Evolutionary conservation across 2,797 vertebrate genomes (phyloP).

Genomic region (Xenopus petersii): DNA sequence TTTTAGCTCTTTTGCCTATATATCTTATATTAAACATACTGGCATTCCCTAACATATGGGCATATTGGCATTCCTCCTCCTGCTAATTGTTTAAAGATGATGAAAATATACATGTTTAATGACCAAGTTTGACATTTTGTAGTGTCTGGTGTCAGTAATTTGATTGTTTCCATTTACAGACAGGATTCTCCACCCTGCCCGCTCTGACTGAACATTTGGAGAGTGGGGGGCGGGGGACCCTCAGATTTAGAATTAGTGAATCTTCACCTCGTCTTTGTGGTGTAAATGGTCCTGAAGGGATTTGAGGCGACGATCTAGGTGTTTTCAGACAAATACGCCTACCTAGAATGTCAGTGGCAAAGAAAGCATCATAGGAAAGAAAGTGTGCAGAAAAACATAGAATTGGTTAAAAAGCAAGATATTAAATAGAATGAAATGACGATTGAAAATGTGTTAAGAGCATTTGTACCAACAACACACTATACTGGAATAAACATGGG

Average conservation of each 20-base stretch:
- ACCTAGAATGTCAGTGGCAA: slow-evolving; percentile 44
- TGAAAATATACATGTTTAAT: not conserved
- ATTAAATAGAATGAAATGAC: not conserved
- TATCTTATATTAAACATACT: no score
- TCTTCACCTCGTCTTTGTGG: slow-evolving; percentile 44
- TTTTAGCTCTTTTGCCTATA: no score
- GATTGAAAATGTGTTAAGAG: not conserved
- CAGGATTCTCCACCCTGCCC: slow-evolving; percentile 2
- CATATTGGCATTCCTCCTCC: no score
- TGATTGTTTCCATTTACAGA: not conserved
- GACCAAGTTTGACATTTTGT: not conserved
- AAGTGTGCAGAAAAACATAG: slow-evolving; percentile 24
- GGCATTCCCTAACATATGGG: no score
- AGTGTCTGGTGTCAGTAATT: not conserved
- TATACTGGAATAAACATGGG: no score
- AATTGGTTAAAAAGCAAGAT: slow-evolving; percentile 26
- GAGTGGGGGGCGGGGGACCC: not conserved
- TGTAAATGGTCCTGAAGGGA: slow-evolving; percentile 36
- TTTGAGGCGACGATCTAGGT: slow-evolving; percentile 38
- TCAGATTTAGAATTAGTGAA: slow-evolving; percentile 29
- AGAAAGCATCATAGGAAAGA: slow-evolving; percentile 32
- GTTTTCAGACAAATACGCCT: slow-evolving; percentile 43
- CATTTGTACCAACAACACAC: no score
- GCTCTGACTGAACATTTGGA: slow-evolving; percentile 14
- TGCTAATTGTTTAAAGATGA: not conserved